Evolutionary conservation across 1,140 invertebrate genomes (phyloP), one percentile per base, ranked within the genome.

Genomic region (Calosoma granatense): DNA sequence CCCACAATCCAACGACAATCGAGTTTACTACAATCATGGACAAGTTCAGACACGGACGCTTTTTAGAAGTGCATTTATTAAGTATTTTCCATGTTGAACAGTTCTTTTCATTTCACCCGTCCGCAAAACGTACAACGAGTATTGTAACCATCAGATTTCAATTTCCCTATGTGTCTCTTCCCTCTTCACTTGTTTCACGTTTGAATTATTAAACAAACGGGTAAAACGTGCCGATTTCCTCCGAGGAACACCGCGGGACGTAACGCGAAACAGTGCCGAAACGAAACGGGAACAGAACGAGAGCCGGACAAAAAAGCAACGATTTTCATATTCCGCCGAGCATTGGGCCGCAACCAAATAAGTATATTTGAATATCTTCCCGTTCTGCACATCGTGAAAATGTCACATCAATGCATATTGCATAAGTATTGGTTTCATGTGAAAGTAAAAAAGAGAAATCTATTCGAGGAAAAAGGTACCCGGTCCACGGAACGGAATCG

Each of bases 131-230:
- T n/a, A 36, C 6, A 36, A 36, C 26, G 26, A 6, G 26, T 36
- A 36, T 36, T 47, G 41, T 47, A 9, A 47, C 41, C 41, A 47
- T 47, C 41, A 47, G 41, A 47, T 47, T 47, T 47, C 41, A 47
- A 47, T 47, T 47, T 47, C 17, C 6, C 17, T 6, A 47, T 17
- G 41, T 47, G 41, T 14, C 14, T 30, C 14, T 30, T 30, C 26
- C n/a, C n/a, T n/a, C n/a, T n/a, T 47, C 41, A 47, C 41, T 47
- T 47, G 41, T 47, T 47, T 47, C 41, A 17, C 17, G 9, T 17
- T 47, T 9, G 41, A 47, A 47, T 47, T 47, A 47, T 47, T 47
- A 47, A 47, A 47, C 41, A 47, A 47, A 47, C 41, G 41, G 41
- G 41, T 47, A 17, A 47, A 47, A 47, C 41, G 41, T 47, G 41